Conservation (phyloP, 2,888 invertebrate species). For the Priocnemis perturbator region DNA sequence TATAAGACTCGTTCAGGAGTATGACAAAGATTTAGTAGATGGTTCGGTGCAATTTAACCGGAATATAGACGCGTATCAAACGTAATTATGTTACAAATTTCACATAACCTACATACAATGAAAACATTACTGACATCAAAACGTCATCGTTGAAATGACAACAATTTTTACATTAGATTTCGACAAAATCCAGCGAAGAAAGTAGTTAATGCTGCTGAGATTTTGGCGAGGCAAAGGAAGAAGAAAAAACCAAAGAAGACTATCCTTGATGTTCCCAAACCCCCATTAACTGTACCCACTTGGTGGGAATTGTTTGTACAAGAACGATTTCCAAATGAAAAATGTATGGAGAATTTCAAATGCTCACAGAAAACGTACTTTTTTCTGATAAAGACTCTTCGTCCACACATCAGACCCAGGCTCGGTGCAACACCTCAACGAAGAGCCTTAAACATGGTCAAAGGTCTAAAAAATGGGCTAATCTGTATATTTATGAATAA, state of each 20-base stretch:
- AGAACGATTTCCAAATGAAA: slow-evolving; percentile 39
- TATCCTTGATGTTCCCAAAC: neutral
- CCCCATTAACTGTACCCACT: slow-evolving; percentile 27
- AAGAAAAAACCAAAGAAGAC: neutral
- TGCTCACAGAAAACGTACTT: slow-evolving; percentile 58
- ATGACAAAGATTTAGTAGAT: neutral
- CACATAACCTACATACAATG: neutral
- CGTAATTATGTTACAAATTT: neutral
- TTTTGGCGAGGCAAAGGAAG: neutral
- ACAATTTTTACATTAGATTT: neutral
- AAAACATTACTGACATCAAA: too few relatives aligned
- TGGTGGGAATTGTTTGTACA: slow-evolving; percentile 58
- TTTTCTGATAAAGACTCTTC: slow-evolving; percentile 43
- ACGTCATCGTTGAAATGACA: neutral
- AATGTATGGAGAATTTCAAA: slow-evolving; percentile 47
- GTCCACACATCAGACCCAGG: slow-evolving; percentile 47
- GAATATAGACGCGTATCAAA: neutral
- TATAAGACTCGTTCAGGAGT: neutral
- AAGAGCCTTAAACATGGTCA: slow-evolving; percentile 37
- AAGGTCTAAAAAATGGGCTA: slow-evolving; percentile 15
- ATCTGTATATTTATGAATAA: slow-evolving; percentile 3
- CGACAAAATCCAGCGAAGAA: neutral
- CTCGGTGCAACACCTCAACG: slow-evolving; percentile 33
- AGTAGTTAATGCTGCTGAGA: neutral
- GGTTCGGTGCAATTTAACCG: neutral